These are phyloP conservation scores for Fistularia commersonii DNA, from an alignment of 2,797 vertebrate genomes.

Conservation along the genomic window DNA sequence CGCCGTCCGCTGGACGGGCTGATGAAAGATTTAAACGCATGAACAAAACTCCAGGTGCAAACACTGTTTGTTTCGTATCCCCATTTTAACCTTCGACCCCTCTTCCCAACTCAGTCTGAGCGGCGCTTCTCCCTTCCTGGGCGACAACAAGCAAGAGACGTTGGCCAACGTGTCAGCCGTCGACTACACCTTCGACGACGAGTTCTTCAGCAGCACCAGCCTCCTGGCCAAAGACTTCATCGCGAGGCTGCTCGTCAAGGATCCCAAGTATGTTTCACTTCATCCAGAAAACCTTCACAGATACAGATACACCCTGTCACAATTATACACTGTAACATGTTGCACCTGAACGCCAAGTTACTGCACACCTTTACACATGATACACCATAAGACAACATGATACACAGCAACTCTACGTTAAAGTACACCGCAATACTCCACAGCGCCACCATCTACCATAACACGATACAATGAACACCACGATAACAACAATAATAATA, in stretches of 20 bases:
- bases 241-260: constrained; percentile 89
- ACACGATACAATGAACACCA: too few species aligned
- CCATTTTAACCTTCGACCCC: background rate
- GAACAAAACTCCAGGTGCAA: too few species aligned
- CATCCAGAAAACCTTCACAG: background rate
- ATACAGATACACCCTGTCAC: background rate
- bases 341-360: too few species aligned
- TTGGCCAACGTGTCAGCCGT: constrained; percentile 96
- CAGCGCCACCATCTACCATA: too few species aligned
- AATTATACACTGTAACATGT: too few species aligned
- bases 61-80: background rate
- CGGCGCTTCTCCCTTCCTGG: constrained; percentile 95
- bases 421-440: too few species aligned
- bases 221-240: constrained; percentile 97
- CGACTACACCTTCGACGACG: constrained; percentile 94
- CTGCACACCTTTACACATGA: too few species aligned
- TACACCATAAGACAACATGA: too few species aligned
- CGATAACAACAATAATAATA: too few species aligned
- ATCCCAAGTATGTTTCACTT: constrained; percentile 86
- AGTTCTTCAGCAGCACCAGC: constrained; percentile 95
- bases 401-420: too few species aligned
- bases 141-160: constrained; percentile 96
- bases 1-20: too few species aligned
- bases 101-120: constrained; percentile 77
- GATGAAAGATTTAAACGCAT: too few species aligned